Evolutionary conservation across 2,888 invertebrate genomes (phyloP).

Genomic region (Matsumyia berberina): DNA sequence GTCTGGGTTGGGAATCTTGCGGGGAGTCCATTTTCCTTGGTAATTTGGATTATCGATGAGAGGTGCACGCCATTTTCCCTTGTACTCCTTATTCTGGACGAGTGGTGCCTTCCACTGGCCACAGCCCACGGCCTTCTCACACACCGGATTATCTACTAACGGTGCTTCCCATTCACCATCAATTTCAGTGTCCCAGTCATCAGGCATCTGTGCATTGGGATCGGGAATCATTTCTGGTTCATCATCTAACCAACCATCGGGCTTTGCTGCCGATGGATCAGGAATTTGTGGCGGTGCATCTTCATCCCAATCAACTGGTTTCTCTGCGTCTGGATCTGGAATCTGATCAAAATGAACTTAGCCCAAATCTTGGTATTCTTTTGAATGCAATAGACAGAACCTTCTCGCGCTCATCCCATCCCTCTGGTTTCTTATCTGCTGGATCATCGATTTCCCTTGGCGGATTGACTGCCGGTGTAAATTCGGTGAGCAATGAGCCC

Average conservation of each 20-base stretch:
- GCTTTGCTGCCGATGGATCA: conserved; percentile 93
- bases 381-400: conserved; percentile 68
- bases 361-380: background rate
- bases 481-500: conserved; percentile 94
- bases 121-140: conserved; percentile 92
- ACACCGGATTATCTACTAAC: conserved; percentile 94
- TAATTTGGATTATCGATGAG: conserved; percentile 96
- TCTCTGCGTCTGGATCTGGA: conserved; percentile 93
- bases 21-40: conserved; percentile 97
- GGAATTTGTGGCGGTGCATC: conserved; percentile 94
- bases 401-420: conserved; percentile 98
- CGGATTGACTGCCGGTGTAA: conserved; percentile 97
- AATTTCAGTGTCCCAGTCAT: conserved; percentile 99
- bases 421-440: conserved; percentile 91
- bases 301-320: conserved; percentile 99
- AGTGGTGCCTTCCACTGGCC: conserved; percentile 94
- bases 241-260: conserved; percentile 96
- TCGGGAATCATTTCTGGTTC: conserved; percentile 95
- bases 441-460: conserved; percentile 97
- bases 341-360: conserved; percentile 85
- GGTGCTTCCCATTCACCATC: conserved; percentile 99
- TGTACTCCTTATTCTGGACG: conserved; percentile 95
- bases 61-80: conserved; percentile 96
- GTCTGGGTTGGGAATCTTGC: conserved; percentile 94
- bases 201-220: conserved; percentile 93